Conservation (phyloP, 2,888 invertebrate species). For the Xylota sylvarum region DNA sequence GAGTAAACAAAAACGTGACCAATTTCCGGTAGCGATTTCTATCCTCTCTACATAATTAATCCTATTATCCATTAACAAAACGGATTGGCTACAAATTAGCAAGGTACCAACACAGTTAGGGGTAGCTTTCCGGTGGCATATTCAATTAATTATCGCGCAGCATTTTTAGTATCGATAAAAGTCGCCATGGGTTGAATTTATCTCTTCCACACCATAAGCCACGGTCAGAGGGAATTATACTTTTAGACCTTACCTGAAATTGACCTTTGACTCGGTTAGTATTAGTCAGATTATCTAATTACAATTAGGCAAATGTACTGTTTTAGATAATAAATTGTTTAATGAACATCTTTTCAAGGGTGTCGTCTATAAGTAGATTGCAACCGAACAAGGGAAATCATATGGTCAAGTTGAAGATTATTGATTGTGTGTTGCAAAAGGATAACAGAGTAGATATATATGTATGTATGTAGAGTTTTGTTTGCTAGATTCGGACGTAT, state of each 20-base stretch:
- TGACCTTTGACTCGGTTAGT: background rate
- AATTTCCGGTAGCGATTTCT: slow-evolving; percentile 19
- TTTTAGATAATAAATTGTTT: background rate
- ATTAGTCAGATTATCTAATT: slow-evolving; percentile 11
- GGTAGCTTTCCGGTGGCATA: slow-evolving; percentile 21
- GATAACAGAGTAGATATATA: no score
- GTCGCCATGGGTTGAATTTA: slow-evolving; percentile 9
- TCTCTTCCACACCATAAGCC: slow-evolving; percentile 6
- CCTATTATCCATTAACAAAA: slow-evolving; percentile 29
- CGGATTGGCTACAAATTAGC: slow-evolving; percentile 12
- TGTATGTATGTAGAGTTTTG: no score
- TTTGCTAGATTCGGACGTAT: no score
- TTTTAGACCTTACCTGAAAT: slow-evolving; percentile 5
- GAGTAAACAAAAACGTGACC: background rate
- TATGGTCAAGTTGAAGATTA: no score
- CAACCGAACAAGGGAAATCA: no score
- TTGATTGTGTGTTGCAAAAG: no score
- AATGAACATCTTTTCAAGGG: background rate
- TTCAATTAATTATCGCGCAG: slow-evolving; percentile 32
- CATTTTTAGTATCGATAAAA: slow-evolving; percentile 29
- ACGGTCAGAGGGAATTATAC: slow-evolving; percentile 1
- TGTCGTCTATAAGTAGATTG: no score
- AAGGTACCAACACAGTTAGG: background rate
- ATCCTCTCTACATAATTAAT: slow-evolving; percentile 38
- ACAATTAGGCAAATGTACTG: background rate